Conservation (phyloP, 2,797 vertebrate genomes). For the Melanitta fusca region DNA sequence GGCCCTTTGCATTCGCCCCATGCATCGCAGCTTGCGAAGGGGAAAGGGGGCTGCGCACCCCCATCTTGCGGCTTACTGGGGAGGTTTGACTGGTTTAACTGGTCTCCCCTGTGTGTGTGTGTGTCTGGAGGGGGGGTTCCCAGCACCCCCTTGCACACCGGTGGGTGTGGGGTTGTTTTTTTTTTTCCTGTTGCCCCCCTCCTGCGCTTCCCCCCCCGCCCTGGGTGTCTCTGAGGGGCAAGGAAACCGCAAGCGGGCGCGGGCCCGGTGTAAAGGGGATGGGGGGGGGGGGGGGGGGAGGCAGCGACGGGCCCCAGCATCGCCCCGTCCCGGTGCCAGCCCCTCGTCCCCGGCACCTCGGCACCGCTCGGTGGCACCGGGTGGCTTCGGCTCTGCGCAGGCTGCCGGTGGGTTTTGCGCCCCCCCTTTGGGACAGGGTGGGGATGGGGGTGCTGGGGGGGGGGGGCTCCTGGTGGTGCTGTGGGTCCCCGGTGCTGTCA, state of each 20-base stretch:
- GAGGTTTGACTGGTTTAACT: conserved; percentile 32
- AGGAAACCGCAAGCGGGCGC: rapidly evolving
- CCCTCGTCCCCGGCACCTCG: neutral
- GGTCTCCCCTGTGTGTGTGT: neutral
- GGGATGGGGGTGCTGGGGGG: neutral
- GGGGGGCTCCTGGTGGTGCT: neutral
- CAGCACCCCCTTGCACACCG: neutral
- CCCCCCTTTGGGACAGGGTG: too few relatives aligned
- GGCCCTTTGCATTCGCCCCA: rapidly evolving
- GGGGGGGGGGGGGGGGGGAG: neutral
- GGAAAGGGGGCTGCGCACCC: neutral
- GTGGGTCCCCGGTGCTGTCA: too few relatives aligned
- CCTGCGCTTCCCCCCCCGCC: neutral
- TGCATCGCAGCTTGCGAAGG: rapidly evolving
- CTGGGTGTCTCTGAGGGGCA: neutral
- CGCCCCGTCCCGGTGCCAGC: neutral
- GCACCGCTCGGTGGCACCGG: neutral
- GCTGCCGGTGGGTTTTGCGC: neutral
- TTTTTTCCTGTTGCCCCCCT: neutral
- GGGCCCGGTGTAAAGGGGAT: too few relatives aligned
- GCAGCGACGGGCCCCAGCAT: neutral
- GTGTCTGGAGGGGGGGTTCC: neutral
- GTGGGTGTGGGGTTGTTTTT: neutral
- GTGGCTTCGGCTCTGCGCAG: neutral
- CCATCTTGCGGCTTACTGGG: neutral